phyloP scores from a whole-genome alignment of 2,888 invertebrate genomes.

The Buathra laborator region DNA sequence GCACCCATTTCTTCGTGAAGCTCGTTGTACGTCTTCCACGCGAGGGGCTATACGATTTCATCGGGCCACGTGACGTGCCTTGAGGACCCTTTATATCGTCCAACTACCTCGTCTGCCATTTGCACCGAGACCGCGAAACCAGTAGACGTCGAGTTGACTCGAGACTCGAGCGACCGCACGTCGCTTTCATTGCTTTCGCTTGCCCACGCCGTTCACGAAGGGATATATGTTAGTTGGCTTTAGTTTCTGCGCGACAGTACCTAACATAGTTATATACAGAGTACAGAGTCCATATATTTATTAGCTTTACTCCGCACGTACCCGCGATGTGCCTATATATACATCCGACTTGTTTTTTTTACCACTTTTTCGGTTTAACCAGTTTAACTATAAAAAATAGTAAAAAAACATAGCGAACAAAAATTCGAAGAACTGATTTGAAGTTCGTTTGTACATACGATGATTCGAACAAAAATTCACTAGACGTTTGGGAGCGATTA shows the following conservation, averaged over 20 bases:
- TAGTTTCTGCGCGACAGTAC: background rate
- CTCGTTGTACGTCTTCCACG: background rate
- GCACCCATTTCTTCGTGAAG: background rate
- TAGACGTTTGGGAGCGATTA: too few species aligned
- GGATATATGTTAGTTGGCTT: slow-evolving; percentile 14
- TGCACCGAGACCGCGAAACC: slow-evolving; percentile 22
- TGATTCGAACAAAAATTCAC: too few species aligned
- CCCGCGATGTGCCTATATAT: too few species aligned
- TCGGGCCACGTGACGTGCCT: slow-evolving; percentile 45
- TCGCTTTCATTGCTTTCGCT: slow-evolving; percentile 33
- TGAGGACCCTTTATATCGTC: slow-evolving; percentile 34
- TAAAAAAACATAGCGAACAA: too few species aligned
- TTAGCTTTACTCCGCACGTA: background rate
- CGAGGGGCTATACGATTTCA: slow-evolving; percentile 31
- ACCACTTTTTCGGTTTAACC: too few species aligned
- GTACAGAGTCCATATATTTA: background rate
- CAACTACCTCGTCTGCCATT: slow-evolving; percentile 30
- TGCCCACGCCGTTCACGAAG: slow-evolving; percentile 8
- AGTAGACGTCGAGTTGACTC: slow-evolving; percentile 28
- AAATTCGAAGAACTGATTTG: too few species aligned
- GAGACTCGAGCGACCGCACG: slow-evolving; percentile 11
- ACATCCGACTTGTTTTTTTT: too few species aligned
- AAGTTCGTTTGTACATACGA: too few species aligned
- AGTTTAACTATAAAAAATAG: too few species aligned
- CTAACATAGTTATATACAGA: background rate